Conservation (phyloP, 2,113 vertebrate genomes). For the Mustela lutreola region DNA sequence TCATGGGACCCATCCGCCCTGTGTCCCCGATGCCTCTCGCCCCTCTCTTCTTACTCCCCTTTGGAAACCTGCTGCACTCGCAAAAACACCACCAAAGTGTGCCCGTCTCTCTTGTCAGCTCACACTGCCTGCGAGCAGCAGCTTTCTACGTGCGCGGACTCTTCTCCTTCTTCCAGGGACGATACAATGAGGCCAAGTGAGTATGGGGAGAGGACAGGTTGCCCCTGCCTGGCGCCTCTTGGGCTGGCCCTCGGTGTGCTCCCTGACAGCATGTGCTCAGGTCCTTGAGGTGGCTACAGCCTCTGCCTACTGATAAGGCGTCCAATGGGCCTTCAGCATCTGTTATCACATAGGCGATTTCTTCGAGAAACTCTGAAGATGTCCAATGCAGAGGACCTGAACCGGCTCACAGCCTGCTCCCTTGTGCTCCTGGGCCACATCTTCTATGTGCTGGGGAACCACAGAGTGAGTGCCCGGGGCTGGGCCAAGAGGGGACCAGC, state of each 20-base stretch:
- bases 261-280: neutral
- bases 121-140: conserved; percentile 97
- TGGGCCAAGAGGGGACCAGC: fast-evolving
- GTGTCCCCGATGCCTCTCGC: neutral
- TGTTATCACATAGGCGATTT: conserved; percentile 90
- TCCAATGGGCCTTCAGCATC: neutral
- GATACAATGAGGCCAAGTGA: conserved; percentile 99
- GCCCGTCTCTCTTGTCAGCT: conserved; percentile 85
- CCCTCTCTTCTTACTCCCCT: neutral
- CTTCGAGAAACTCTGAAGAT: conserved; percentile 99
- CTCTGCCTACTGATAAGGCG: neutral
- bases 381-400: conserved; percentile 98
- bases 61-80: neutral
- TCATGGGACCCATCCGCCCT: neutral
- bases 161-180: conserved; percentile 99
- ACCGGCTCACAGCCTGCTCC: conserved; percentile 97
- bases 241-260: neutral
- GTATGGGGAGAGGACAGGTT: conserved; percentile 58
- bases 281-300: neutral
- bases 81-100: too few relatives aligned
- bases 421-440: conserved; percentile 98
- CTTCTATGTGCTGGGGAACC: conserved; percentile 98
- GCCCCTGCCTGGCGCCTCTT: neutral
- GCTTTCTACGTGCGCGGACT: conserved; percentile 99
- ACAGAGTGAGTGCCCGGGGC: conserved; percentile 91